phyloP scores from a whole-genome alignment of 2,113 vertebrate species.

The Pelusios castaneus region DNA sequence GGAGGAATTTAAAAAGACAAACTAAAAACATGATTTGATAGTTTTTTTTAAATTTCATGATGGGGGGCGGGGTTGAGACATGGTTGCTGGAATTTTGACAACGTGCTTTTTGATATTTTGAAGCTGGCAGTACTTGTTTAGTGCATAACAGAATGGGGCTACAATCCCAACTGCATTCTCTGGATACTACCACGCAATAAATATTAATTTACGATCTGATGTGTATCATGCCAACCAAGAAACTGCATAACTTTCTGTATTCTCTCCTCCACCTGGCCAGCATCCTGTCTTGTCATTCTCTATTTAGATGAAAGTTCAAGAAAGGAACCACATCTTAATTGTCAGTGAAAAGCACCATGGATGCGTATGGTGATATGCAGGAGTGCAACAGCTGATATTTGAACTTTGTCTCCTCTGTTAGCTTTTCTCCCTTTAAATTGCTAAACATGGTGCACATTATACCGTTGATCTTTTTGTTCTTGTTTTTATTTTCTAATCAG shows the following conservation, averaged over 20 bases:
- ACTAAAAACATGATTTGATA: too few species aligned
- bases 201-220: neutral
- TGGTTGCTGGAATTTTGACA: too few species aligned
- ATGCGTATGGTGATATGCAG: neutral
- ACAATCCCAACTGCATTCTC: neutral
- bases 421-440: neutral
- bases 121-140: neutral
- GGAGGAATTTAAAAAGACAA: neutral
- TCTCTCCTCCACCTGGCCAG: neutral
- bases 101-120: neutral
- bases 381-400: neutral
- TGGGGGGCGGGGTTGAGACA: too few species aligned
- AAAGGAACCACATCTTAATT: neutral
- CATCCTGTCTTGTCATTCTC: neutral
- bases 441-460: neutral
- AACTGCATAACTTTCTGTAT: neutral
- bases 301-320: neutral
- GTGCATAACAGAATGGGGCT: fast-evolving
- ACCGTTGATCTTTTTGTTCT: neutral
- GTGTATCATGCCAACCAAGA: neutral
- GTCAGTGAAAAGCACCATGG: neutral
- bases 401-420: neutral
- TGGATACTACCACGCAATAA: fast-evolving
- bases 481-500: neutral
- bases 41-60: neutral